Conservation (phyloP, 2,888 invertebrate species). For the Dryomyza anilis region DNA sequence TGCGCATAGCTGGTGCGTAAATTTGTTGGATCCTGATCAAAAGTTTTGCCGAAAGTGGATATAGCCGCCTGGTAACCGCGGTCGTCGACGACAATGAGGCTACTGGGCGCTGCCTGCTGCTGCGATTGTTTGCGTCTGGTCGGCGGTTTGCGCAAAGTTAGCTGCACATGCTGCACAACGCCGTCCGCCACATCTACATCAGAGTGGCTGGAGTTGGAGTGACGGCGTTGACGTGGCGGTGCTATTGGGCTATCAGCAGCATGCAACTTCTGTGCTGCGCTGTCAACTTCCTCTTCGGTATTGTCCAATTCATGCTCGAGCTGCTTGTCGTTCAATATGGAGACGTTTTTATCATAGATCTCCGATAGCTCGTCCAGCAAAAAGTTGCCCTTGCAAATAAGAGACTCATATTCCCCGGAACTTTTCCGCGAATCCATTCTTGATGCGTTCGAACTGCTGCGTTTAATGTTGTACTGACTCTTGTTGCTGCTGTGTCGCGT, state of each 20-base stretch:
- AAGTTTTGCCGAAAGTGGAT: slow-evolving; percentile 47
- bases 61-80: slow-evolving; percentile 19
- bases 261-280: background rate
- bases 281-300: background rate
- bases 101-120: slow-evolving; percentile 25
- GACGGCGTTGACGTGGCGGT: slow-evolving; percentile 36
- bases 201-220: slow-evolving; percentile 33
- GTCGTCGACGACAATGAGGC: slow-evolving; percentile 14
- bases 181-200: slow-evolving; percentile 19
- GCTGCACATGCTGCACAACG: slow-evolving; percentile 49
- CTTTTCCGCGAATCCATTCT: slow-evolving; percentile 41
- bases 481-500: slow-evolving; percentile 31
- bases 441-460: slow-evolving; percentile 24
- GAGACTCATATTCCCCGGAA: slow-evolving; percentile 46
- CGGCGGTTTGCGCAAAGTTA: slow-evolving; percentile 51
- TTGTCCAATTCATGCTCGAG: slow-evolving; percentile 12
- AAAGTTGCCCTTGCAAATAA: slow-evolving; percentile 55
- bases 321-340: slow-evolving; percentile 64
- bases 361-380: slow-evolving; percentile 62
- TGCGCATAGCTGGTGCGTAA: slow-evolving; percentile 58
- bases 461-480: slow-evolving; percentile 34
- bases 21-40: slow-evolving; percentile 60
- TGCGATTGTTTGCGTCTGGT: slow-evolving; percentile 41
- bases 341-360: slow-evolving; percentile 66
- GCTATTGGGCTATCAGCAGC: slow-evolving; percentile 31